Evolutionary conservation across 2,113 vertebrate genomes (phyloP), one percentile per base, ranked within the genome.

Genomic region (Calonectris borealis): DNA sequence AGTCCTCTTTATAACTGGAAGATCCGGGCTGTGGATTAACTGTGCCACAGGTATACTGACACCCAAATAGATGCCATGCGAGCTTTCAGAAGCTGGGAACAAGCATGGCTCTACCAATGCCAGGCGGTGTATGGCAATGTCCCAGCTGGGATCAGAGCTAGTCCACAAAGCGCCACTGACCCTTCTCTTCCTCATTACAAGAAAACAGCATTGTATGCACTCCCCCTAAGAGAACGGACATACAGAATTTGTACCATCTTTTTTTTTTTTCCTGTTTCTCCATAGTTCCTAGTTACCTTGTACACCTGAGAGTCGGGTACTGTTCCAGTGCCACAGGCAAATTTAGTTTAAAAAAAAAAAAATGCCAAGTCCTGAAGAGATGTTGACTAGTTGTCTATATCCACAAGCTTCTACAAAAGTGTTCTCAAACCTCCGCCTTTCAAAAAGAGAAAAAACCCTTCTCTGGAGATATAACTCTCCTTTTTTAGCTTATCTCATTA

Each of bases 61-160:
- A 77, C 49, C 4, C 13, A 46, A 34, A 48, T 0, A 2, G 57
- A 29, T 34, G 49, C 34, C 75, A 68, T 5, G 1, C 38, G 38
- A 91, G 44, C 40, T 57, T 48, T 4, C 13, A 16, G 65, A 58
- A 36, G 11, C 40, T 48, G 60, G 48, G 48, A 93, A 65, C 20
- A 25, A 61, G 31, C 0, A 5, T 0, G 0, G 64, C 73, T 66
- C 46, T 34, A 40, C 40, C 19, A 20, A 2, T 16, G 52, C 31
- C 54, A 73, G 26, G 22, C 2, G 18, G n/a, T 14, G 26, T 24
- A 22, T 10, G 17, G 44, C 7, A 93, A 32, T 5, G 4, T 13
- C 51, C 70, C 70, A 71, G 38, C 14, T 42, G 70, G 36, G 21
- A 42, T 32, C 66, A 58, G 11, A 71, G 27, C 70, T 42, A 4